Evolutionary conservation across 2,797 vertebrate genomes (phyloP).

Genomic region (Macropus fuliginosus): DNA sequence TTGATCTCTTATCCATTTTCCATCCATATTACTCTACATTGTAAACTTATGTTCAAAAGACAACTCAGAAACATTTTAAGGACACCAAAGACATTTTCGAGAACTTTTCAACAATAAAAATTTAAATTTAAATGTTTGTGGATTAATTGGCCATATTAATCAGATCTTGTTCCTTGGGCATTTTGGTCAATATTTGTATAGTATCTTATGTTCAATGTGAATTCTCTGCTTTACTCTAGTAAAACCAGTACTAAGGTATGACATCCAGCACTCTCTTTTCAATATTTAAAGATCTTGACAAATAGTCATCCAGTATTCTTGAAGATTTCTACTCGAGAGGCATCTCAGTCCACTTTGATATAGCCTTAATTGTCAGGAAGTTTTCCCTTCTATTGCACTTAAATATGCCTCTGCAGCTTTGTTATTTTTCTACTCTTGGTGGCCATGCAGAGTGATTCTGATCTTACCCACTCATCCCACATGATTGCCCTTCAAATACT

Average conservation of each 20-base stretch:
- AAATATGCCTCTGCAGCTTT: background rate
- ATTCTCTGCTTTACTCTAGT: background rate
- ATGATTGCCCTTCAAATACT: background rate
- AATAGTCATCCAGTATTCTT: background rate
- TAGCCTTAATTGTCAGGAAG: background rate
- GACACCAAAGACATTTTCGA: background rate
- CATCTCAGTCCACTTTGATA: background rate
- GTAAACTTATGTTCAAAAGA: background rate
- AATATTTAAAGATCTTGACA: background rate
- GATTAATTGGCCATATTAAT: background rate
- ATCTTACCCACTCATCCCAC: background rate
- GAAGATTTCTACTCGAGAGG: background rate
- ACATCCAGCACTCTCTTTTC: background rate
- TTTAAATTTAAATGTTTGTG: background rate
- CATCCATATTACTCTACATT: background rate
- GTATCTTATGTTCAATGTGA: background rate
- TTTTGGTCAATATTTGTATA: background rate
- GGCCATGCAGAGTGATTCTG: background rate
- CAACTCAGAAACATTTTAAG: background rate
- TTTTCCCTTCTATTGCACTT: background rate
- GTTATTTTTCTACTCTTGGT: background rate
- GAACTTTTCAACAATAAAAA: background rate
- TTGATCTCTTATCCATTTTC: background rate
- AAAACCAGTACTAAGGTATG: background rate
- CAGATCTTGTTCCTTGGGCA: background rate